These are phyloP conservation scores for Eurystomus gularis DNA, from an alignment of 2,113 vertebrate genomes.

Conservation along the genomic window DNA sequence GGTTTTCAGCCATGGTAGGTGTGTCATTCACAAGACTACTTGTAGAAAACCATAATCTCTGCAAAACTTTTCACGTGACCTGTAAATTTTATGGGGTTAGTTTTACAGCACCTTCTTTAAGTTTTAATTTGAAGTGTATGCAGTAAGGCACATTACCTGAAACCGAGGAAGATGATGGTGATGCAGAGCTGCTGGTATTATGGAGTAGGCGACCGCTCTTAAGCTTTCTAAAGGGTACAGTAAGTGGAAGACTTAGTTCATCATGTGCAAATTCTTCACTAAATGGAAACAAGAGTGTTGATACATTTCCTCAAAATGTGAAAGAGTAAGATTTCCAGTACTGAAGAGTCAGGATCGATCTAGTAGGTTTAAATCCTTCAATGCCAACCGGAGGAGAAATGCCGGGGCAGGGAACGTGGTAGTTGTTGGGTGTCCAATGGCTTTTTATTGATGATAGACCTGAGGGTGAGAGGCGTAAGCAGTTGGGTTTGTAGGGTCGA, in stretches of 20 bases:
- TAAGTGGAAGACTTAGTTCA: not conserved
- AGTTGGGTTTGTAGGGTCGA: accelerated
- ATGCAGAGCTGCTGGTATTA: not conserved
- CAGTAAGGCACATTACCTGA: not conserved
- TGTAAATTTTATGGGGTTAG: not conserved
- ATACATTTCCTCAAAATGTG: not conserved
- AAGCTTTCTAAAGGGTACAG: not conserved
- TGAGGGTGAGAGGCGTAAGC: not conserved
- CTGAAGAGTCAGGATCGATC: not conserved
- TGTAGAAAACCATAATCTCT: not conserved
- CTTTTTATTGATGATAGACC: accelerated
- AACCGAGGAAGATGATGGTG: not conserved
- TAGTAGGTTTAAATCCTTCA: not conserved
- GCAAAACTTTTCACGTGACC: not conserved
- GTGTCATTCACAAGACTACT: not conserved
- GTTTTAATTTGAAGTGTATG: not conserved
- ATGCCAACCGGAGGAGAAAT: not conserved
- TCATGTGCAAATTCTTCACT: not conserved
- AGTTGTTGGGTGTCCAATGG: not conserved
- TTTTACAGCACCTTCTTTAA: not conserved
- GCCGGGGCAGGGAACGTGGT: not conserved
- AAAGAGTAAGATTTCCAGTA: not conserved
- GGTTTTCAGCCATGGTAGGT: not conserved
- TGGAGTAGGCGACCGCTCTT: not conserved
- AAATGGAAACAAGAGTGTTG: not conserved